Conservation (phyloP, 2,113 vertebrate genomes). For the Columba livia region DNA sequence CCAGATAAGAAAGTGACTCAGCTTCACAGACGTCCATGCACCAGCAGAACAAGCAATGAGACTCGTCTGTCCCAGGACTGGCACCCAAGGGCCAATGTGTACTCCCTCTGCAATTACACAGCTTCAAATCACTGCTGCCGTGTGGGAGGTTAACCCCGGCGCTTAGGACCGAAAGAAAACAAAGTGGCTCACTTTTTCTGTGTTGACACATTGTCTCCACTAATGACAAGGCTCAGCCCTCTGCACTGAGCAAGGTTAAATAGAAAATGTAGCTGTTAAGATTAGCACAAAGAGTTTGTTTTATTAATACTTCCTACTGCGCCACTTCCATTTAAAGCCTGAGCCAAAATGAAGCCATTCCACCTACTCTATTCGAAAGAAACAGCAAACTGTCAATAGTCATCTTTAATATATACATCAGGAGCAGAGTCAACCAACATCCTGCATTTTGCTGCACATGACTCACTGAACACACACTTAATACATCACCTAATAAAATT, state of each 20-base stretch:
- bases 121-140: background rate
- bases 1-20: background rate
- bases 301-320: background rate
- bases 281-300: background rate
- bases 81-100: background rate
- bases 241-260: slow-evolving; percentile 5
- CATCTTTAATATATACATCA: background rate
- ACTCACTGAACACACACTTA: background rate
- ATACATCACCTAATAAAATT: background rate
- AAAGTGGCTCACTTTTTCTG: slow-evolving; percentile 6
- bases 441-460: background rate
- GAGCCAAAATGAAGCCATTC: background rate
- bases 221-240: background rate
- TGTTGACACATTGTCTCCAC: slow-evolving; percentile 13
- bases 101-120: background rate
- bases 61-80: background rate
- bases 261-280: background rate
- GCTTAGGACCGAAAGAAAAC: background rate
- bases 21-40: background rate
- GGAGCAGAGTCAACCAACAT: background rate
- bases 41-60: background rate
- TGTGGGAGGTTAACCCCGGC: background rate
- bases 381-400: background rate
- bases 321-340: background rate
- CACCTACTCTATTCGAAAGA: background rate